Conservation (phyloP, 2,113 vertebrate genomes). For the Callospermophilus lateralis region DNA sequence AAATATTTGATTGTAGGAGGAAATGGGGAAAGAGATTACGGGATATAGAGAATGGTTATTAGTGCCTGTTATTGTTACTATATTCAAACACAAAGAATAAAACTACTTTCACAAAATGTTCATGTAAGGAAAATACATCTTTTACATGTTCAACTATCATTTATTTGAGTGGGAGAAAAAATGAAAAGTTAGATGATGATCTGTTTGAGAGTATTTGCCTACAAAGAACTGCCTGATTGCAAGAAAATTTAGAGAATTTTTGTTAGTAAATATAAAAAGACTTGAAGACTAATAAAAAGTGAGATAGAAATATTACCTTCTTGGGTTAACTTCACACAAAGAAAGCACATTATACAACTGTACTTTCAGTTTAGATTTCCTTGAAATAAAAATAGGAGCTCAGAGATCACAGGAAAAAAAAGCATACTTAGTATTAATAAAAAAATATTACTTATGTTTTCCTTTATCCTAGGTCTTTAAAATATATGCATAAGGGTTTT, state of each 20-base stretch:
- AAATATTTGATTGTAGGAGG: neutral
- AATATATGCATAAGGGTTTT: slow-evolving; percentile 1
- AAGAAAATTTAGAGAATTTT: slow-evolving; percentile 5
- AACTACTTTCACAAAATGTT: slow-evolving; percentile 31
- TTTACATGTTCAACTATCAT: neutral
- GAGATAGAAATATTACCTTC: slow-evolving; percentile 45
- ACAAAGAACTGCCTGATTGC: neutral
- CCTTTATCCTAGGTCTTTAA: slow-evolving; percentile 41
- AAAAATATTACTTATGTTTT: slow-evolving; percentile 3
- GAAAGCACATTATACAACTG: slow-evolving; percentile 21
- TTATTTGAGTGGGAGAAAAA: neutral
- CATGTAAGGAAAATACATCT: neutral
- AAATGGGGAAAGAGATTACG: neutral
- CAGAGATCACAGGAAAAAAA: slow-evolving; percentile 40
- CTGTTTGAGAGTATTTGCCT: neutral
- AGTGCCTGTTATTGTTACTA: neutral
- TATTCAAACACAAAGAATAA: neutral
- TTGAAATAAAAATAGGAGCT: slow-evolving; percentile 58
- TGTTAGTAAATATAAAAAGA: slow-evolving; percentile 32
- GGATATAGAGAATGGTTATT: neutral
- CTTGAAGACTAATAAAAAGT: neutral
- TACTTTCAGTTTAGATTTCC: slow-evolving; percentile 40
- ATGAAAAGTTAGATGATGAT: slow-evolving; percentile 2
- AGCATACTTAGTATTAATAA: slow-evolving; percentile 30
- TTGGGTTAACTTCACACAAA: neutral